Conservation (phyloP, 1,140 invertebrate genomes). For the Atta cephalotes region DNA sequence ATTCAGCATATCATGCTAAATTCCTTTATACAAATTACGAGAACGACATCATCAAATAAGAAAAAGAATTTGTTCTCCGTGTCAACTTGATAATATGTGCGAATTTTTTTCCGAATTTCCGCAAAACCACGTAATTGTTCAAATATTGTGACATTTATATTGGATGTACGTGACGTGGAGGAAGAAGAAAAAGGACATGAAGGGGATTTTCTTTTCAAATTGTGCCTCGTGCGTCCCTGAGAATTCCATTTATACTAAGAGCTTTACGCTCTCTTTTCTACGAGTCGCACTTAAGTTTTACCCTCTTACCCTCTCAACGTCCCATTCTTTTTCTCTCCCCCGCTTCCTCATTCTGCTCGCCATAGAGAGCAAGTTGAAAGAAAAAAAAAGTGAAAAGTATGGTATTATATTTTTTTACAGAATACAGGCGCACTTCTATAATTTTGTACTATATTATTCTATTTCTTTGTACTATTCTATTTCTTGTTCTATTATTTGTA, state of each 20-base stretch:
- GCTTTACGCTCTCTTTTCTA: constrained; percentile 69
- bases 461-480: too few relatives aligned
- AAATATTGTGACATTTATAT: constrained; percentile 33
- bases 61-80: neutral
- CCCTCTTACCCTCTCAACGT: constrained; percentile 3
- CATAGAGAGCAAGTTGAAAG: constrained; percentile 40
- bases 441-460: constrained; percentile 28
- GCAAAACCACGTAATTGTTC: constrained; percentile 46
- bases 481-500: too few relatives aligned
- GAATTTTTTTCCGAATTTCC: constrained; percentile 5
- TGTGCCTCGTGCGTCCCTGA: constrained; percentile 64
- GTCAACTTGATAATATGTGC: neutral
- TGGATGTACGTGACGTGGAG: constrained; percentile 49
- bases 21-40: neutral
- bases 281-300: constrained; percentile 62
- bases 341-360: constrained; percentile 24
- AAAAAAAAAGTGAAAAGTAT: constrained; percentile 54
- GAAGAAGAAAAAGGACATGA: constrained; percentile 65
- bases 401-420: constrained; percentile 62
- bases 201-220: constrained; percentile 66
- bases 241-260: constrained; percentile 73
- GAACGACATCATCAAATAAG: neutral
- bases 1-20: neutral
- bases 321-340: constrained; percentile 41
- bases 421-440: constrained; percentile 49